Base-by-base conservation (phyloP, 2,888 invertebrate species). In the Cancer borealis region DNA sequence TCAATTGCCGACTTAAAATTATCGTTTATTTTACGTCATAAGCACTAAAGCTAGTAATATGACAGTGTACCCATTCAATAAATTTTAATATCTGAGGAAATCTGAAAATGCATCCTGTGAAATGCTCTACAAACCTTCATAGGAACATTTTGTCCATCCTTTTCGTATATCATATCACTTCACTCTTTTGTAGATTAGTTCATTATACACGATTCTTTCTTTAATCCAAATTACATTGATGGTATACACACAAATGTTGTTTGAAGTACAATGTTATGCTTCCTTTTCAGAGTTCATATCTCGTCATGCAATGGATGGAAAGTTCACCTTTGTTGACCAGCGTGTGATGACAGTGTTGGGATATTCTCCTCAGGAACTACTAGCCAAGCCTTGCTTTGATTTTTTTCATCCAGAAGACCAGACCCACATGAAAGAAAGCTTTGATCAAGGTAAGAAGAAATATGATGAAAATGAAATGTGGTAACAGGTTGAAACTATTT, bases 281-380 rank as follows among this genome's bases (percentile, higher is more conserved):
- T 96, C 90, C 96, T 96, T 92, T 96, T 97, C 98, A 96, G 99
- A 99, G 97, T 99, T 99, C 97, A 99, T 99, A 96, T 99, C 99
- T 90, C 98, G 99, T 87, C 99, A 99, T 97, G 98, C 98, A 90
- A 98, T 98, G 96, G 99, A 99, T 96, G 99, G 99, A 30, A 99
- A 99, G 96, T 99, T 99, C 97, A 99, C 99, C 92, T 99, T 99
- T 97, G 99, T 99, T 93, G 99, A 99, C 97, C 99, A 99, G 97
- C 98, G 99, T 96, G 99, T 99, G 92, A 98, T 98, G 96, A 98
- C 98, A 96, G 97, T 99, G 96, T 97, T 99, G 93, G 99, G 99
- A 26, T 99, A 99, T 97, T 98, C 98, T 94, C 99, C 99, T 14
- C 98, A 98, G 5, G 99, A 99, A 96, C 97, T 99, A 96, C 97